Evolutionary conservation across 2,888 invertebrate genomes (phyloP), one percentile per base, ranked within the genome.

Genomic region (Drosophila robusta): DNA sequence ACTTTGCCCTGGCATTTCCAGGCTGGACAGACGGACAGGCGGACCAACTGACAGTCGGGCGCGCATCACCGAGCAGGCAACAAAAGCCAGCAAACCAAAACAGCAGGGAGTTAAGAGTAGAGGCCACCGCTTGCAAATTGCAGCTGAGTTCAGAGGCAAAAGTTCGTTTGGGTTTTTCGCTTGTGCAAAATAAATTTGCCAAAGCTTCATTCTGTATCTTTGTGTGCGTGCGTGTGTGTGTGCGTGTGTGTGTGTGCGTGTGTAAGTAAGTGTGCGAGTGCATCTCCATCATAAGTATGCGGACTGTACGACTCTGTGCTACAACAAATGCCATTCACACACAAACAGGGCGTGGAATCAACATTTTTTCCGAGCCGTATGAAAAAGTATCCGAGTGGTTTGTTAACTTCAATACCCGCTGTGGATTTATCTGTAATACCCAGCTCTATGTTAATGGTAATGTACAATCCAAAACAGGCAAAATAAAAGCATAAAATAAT

Each of bases 361-460:
- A 92, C 91, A 75, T 92, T 92, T 84, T 91, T 91, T 70, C 87
- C 90, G 70, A 91, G 89, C 87, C 92, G 92, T 87, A 91, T 92
- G 91, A 91, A 91, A 91, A 92, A 92, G 83, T 92, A 92, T 90
- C 91, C 92, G 75, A 92, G 92, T 89, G 92, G 92, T 89, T 90
- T 92, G 89, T 89, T 92, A 89, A 92, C 91, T 80, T 75, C 91
- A 75, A 90, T 92, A 80, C 91, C 91, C 87, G 91, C 90, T 81
- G 90, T 91, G 89, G 92, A 92, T 89, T 91, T 91, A 86, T 86
- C 91, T 73, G 90, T 91, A 84, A 90, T 91, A 88, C 91, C 92
- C 82, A 90, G 88, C 87, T 90, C 92, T 68, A 86, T 91, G 89
- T 89, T 92, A 90, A 91, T 90, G 92, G 92, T 92, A 92, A 91